These are phyloP conservation scores for Rhamphomyia laevipes DNA, from an alignment of 2,888 invertebrate genomes.

Conservation along the genomic window DNA sequence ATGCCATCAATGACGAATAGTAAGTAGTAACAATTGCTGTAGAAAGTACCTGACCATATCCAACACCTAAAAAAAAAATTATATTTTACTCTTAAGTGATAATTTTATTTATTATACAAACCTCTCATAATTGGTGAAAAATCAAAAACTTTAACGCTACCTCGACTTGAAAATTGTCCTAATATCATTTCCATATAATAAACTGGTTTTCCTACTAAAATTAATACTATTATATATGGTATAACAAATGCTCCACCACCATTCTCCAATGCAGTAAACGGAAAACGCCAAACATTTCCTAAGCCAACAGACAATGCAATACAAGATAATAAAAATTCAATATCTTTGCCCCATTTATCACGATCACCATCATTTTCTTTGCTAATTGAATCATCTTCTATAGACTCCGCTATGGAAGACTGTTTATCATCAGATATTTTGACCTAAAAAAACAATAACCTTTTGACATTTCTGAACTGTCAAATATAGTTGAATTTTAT, in stretches of 20 bases:
- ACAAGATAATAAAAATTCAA: constrained; percentile 53
- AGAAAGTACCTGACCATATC: constrained; percentile 44
- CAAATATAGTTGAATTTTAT: no score
- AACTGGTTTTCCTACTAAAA: constrained; percentile 53
- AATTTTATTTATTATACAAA: constrained; percentile 26
- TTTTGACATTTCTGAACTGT: no score
- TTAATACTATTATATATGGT: constrained; percentile 50
- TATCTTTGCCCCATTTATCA: constrained; percentile 45
- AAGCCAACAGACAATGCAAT: constrained; percentile 48
- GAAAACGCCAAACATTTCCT: constrained; percentile 57
- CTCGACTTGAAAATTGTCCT: constrained; percentile 60
- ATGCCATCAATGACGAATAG: constrained; percentile 54
- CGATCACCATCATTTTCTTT: constrained; percentile 13
- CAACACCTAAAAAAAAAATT: constrained; percentile 37
- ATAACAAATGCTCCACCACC: constrained; percentile 57
- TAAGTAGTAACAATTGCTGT: constrained; percentile 49
- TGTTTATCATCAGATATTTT: no score
- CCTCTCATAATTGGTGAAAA: constrained; percentile 57
- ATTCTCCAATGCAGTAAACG: constrained; percentile 51
- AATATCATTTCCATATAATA: constrained; percentile 62
- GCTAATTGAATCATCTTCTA: neutral
- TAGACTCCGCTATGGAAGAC: no score
- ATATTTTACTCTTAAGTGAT: neutral
- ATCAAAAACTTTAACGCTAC: constrained; percentile 53
- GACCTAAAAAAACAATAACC: no score